Conservation (phyloP, 1,140 invertebrate genomes). For the Papilio dardanus region DNA sequence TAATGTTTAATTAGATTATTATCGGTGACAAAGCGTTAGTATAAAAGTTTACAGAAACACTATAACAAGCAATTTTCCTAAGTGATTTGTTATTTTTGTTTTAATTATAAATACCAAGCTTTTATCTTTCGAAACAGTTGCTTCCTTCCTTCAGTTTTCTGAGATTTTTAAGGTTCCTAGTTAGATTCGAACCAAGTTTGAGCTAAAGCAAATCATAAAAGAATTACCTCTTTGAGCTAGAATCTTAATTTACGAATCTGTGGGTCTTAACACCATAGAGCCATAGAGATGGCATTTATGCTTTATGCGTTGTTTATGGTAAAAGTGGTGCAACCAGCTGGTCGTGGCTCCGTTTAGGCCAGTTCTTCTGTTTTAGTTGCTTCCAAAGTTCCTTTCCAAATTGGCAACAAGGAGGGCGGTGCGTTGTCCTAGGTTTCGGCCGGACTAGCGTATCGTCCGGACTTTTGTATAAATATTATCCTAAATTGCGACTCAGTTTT, state of each 20-base stretch:
- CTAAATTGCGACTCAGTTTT: slow-evolving; percentile 41
- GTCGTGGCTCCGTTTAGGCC: slow-evolving; percentile 49
- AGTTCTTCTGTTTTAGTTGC: slow-evolving; percentile 68
- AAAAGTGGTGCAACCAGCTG: slow-evolving; percentile 58
- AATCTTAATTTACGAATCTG: background rate
- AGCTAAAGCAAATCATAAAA: background rate
- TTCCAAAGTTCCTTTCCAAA: slow-evolving; percentile 66
- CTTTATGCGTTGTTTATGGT: slow-evolving; percentile 41
- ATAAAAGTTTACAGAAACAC: too few relatives aligned
- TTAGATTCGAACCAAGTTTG: background rate
- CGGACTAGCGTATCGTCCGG: slow-evolving; percentile 80
- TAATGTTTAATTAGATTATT: background rate
- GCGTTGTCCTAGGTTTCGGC: slow-evolving; percentile 81
- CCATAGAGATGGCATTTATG: too few relatives aligned
- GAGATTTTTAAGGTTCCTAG: background rate
- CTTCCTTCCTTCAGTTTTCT: background rate
- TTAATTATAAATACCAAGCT: background rate
- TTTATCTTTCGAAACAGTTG: background rate
- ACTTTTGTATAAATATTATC: slow-evolving; percentile 49
- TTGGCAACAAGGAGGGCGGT: slow-evolving; percentile 73
- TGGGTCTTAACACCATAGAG: background rate
- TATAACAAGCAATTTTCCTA: background rate
- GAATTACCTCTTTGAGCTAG: too few relatives aligned
- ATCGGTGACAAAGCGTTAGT: background rate
- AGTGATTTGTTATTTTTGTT: background rate